These are phyloP conservation scores for Pardalotus punctatus DNA, from an alignment of 2,113 vertebrate genomes.

Conservation along the genomic window DNA sequence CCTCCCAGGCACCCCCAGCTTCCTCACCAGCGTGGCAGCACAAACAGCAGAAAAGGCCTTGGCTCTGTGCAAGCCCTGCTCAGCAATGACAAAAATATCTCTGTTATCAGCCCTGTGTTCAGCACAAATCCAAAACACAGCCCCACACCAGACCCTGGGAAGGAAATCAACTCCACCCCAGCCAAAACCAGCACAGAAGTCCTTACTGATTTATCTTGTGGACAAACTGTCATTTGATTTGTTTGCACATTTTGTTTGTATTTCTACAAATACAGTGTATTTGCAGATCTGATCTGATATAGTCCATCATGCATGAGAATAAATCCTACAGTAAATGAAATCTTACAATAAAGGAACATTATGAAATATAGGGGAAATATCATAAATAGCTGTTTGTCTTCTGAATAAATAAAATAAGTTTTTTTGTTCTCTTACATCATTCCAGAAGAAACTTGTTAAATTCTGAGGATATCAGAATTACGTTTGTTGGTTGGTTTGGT, in stretches of 20 bases:
- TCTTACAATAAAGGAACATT: background rate
- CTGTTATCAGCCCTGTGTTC: too few relatives aligned
- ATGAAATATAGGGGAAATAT: background rate
- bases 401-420: background rate
- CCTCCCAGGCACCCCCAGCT: background rate
- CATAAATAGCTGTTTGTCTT: background rate
- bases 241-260: background rate
- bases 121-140: background rate
- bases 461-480: background rate
- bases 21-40: fast-evolving
- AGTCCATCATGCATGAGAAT: background rate
- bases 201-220: background rate
- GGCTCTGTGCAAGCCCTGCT: background rate
- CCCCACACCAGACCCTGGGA: fast-evolving
- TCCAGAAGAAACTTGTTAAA: background rate
- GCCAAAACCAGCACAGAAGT: background rate
- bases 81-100: background rate
- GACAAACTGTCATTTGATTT: background rate
- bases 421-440: background rate
- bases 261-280: background rate
- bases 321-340: background rate
- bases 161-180: background rate
- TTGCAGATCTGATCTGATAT: background rate
- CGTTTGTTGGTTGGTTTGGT: fast-evolving
- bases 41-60: background rate